Evolutionary conservation across 2,113 vertebrate species (phyloP).

Genomic region (Hypocryptadius cinnamomeus): DNA sequence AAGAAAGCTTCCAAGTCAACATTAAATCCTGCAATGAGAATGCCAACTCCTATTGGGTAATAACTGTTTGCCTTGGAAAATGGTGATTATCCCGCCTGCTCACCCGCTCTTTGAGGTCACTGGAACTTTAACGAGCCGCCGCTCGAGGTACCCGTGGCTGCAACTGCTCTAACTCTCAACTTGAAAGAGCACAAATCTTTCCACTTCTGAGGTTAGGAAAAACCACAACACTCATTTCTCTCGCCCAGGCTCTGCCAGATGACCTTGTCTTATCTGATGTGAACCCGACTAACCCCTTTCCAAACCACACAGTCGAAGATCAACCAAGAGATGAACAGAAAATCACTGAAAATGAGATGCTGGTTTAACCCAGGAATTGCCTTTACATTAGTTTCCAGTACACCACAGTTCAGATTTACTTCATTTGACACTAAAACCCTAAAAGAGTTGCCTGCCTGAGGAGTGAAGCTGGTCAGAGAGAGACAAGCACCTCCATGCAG

Average conservation of each 20-base stretch:
- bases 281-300: neutral
- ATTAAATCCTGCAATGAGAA: neutral
- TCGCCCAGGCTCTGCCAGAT: neutral
- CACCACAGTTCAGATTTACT: neutral
- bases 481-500: neutral
- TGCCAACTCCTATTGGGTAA: neutral
- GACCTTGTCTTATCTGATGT: neutral
- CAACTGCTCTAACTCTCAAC: neutral
- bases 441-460: neutral
- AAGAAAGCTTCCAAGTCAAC: neutral
- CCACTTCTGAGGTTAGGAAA: slow-evolving; percentile 11
- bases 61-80: neutral
- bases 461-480: neutral
- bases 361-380: neutral
- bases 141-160: neutral
- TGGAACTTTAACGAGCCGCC: neutral
- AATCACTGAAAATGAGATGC: neutral
- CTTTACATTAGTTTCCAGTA: neutral
- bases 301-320: neutral
- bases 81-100: neutral
- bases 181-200: neutral
- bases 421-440: neutral
- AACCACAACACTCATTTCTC: neutral
- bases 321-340: neutral
- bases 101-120: neutral